Percentiles rank a stretch among this genome's conserved stretches.
Conservation (phyloP, 1,140 invertebrate genomes). For the Potamilus streckersoni region DNA sequence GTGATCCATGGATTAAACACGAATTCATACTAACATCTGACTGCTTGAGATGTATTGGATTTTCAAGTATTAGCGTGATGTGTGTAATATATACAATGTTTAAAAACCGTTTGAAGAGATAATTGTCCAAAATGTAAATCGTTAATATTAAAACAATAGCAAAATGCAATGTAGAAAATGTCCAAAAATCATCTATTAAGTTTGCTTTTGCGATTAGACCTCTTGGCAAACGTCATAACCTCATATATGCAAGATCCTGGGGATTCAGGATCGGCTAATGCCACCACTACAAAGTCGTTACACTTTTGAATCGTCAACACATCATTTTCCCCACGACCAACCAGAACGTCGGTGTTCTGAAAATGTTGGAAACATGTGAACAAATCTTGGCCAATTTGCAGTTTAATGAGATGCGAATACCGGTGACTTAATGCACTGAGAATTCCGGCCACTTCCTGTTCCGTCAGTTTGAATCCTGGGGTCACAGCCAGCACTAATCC, state of each 20-base stretch:
- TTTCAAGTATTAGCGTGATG: too few species aligned
- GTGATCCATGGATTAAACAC: too few species aligned
- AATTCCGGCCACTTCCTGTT: background rate
- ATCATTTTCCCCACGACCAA: conserved; percentile 3
- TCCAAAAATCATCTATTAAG: too few species aligned
- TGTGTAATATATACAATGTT: too few species aligned
- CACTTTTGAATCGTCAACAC: conserved; percentile 15
- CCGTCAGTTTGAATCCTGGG: background rate
- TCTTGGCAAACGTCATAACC: conserved; percentile 24
- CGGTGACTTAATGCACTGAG: conserved; percentile 1
- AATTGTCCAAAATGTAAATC: too few species aligned
- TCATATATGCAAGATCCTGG: conserved; percentile 30
- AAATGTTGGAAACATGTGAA: conserved; percentile 13
- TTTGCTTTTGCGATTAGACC: too few species aligned
- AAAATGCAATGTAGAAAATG: too few species aligned
- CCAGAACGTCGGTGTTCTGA: conserved; percentile 3
- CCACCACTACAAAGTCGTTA: conserved; percentile 19
- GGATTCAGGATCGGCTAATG: conserved; percentile 15
- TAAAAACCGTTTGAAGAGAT: too few species aligned
- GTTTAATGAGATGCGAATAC: conserved; percentile 7
- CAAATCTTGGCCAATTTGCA: background rate
- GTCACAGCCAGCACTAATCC: conserved; percentile 8
- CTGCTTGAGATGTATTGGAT: too few species aligned
- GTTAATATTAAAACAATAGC: too few species aligned
- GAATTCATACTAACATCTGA: too few species aligned